Conservation (phyloP, 1,140 invertebrate genomes). For the Wiebesia pumilae region DNA sequence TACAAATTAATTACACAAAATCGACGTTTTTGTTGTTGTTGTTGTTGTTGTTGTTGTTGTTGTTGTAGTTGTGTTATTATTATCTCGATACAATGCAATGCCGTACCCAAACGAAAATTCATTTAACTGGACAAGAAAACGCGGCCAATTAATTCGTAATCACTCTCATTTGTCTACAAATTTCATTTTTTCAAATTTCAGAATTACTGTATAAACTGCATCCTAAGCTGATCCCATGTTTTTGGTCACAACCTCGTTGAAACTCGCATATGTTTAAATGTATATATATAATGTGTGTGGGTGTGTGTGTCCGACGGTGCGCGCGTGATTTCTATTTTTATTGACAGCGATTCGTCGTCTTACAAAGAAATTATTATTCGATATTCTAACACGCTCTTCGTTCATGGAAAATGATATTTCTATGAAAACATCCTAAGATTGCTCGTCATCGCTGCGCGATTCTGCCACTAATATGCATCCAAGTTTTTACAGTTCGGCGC, state of each 20-base stretch:
- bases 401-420: conserved; percentile 29
- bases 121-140: background rate
- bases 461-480: background rate
- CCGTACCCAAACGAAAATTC: background rate
- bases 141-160: conserved; percentile 18
- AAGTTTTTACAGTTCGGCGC: conserved; percentile 20
- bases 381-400: conserved; percentile 24
- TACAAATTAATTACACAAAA: background rate
- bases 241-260: conserved; percentile 71
- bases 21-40: background rate
- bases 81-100: background rate
- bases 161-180: background rate
- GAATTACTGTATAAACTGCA: conserved; percentile 65
- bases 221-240: conserved; percentile 71
- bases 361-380: conserved; percentile 35
- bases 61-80: background rate
- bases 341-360: conserved; percentile 15
- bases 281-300: background rate
- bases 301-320: no score
- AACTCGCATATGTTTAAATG: conserved; percentile 46
- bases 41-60: no score
- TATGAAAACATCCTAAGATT: conserved; percentile 43
- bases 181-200: conserved; percentile 23
- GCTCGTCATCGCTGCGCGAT: conserved; percentile 18
- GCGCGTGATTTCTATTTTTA: conserved; percentile 19